Base-by-base conservation (phyloP, 2,888 invertebrate genomes). In the Eilema griseolum region DNA sequence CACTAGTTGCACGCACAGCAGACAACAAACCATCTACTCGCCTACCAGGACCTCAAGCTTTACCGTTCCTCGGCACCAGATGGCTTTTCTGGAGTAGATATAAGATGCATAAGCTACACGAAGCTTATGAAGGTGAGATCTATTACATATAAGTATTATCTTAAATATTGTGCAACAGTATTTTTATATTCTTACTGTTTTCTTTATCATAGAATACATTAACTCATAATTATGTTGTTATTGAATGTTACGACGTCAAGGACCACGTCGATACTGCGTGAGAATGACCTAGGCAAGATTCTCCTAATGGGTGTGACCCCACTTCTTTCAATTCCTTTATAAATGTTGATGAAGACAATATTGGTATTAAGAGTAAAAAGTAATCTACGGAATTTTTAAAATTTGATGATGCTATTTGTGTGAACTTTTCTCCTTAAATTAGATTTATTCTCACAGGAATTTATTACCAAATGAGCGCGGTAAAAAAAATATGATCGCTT, bases 51-150 rank as follows among this genome's bases (percentile, higher is more conserved):
- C 98, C 98, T 0, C 91, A 96, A 12, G 89, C 96, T 0, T 83
- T 98, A 60, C 98, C 98, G 0, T 91, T 98, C 56, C 85, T 98
- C 37, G 98, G 98, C 8, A 98, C 98, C 7, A 95, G 97, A 69
- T 98, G 98, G 98, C 96, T 98, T 67, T 98, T 97, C 88, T 96
- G 97, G 82, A 96, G 95, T 81, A 95, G 96, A 72, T 98, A 98
- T 84, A 96, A 95, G 83, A 96, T 98, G 93, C 96, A 97, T 77
- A 97, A 97, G 87, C 93, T 98, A 61, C 98, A 98, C 88, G 97
- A 97, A 85, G 97, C 97, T 78, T 98, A 98, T 91, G 96, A 96
- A 95, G 97, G 97, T 97, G 90, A 94, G 88, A 73, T 77, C 31
- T 24, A 23, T 37, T 33, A 24, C 14, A 56, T 12, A 20, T 24